These are phyloP conservation scores for Thyatira batis DNA, from an alignment of 2,888 invertebrate genomes.

Conservation along the genomic window DNA sequence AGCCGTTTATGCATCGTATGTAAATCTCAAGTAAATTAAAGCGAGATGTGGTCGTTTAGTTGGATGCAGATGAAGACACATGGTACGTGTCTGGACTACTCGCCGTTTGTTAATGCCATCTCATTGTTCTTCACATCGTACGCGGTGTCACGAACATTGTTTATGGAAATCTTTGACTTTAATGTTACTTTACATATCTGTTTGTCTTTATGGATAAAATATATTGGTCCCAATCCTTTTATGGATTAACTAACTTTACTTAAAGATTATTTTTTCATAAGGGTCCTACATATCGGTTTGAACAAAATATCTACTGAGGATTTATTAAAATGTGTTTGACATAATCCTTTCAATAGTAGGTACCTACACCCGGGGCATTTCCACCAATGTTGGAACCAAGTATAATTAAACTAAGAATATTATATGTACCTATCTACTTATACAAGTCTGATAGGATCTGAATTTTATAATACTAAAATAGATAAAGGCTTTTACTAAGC, in stretches of 20 bases:
- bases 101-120: slow-evolving; percentile 40
- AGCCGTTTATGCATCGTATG: slow-evolving; percentile 22
- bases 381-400: too few relatives aligned
- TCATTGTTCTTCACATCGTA: slow-evolving; percentile 46
- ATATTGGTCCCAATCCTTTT: slow-evolving; percentile 24
- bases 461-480: not conserved
- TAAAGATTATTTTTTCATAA: too few relatives aligned
- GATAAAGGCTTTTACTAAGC: too few relatives aligned
- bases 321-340: too few relatives aligned
- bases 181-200: slow-evolving; percentile 39
- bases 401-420: too few relatives aligned
- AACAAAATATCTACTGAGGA: too few relatives aligned
- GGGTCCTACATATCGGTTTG: too few relatives aligned
- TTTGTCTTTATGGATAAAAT: slow-evolving; percentile 25
- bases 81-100: slow-evolving; percentile 48
- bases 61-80: slow-evolving; percentile 47
- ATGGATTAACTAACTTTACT: too few relatives aligned
- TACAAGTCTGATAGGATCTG: too few relatives aligned
- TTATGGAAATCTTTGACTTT: slow-evolving; percentile 53
- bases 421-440: too few relatives aligned
- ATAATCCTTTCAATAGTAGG: too few relatives aligned
- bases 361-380: too few relatives aligned
- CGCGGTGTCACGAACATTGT: slow-evolving; percentile 45
- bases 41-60: slow-evolving; percentile 28
- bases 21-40: slow-evolving; percentile 32